Evolutionary conservation across 2,113 vertebrate species (phyloP).

Genomic region (Vulpes lagopus): DNA sequence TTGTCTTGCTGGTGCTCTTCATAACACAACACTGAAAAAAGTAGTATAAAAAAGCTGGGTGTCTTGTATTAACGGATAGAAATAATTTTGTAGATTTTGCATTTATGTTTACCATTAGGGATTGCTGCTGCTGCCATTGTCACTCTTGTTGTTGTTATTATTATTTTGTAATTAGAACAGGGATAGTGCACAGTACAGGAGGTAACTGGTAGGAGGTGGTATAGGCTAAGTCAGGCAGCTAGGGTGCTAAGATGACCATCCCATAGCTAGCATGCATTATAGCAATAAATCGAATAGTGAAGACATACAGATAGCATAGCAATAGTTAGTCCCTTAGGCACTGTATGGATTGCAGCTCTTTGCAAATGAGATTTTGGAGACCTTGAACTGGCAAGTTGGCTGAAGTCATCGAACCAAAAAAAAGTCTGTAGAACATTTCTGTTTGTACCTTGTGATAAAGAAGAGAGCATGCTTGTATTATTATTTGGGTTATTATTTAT

Average conservation of each 20-base stretch:
- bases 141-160: neutral
- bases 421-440: constrained; percentile 15
- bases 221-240: neutral
- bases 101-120: neutral
- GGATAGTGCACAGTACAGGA: neutral
- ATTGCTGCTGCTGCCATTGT: neutral
- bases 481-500: neutral
- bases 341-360: neutral
- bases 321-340: neutral
- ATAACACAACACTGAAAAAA: neutral
- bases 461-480: neutral
- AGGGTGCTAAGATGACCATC: neutral
- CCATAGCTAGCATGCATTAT: neutral
- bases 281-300: neutral
- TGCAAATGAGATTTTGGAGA: constrained; percentile 30
- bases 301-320: neutral
- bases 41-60: neutral
- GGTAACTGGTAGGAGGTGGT: neutral
- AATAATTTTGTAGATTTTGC: neutral
- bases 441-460: constrained; percentile 11
- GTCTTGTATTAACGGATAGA: neutral
- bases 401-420: neutral
- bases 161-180: constrained; percentile 10
- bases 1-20: neutral
- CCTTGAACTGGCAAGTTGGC: neutral